phyloP scores from a whole-genome alignment of 1,140 invertebrate species.

The Ips typographus region DNA sequence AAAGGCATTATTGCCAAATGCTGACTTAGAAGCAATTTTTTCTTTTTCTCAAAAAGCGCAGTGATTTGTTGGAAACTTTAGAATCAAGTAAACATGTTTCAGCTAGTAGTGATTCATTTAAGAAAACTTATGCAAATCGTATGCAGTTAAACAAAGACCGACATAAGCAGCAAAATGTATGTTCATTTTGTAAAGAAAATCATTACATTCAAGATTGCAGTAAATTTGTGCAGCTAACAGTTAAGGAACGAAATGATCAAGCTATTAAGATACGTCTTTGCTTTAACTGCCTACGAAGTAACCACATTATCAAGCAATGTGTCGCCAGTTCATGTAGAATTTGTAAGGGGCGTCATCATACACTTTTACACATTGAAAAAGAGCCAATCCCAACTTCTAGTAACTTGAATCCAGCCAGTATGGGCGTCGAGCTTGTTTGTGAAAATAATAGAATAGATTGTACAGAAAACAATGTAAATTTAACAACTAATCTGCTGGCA shows the following conservation, averaged over 20 bases:
- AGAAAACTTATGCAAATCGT: no score
- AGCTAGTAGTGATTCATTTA: no score
- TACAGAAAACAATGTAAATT: background rate
- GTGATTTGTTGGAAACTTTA: slow-evolving; percentile 19
- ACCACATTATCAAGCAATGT: background rate
- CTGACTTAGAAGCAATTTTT: slow-evolving; percentile 14
- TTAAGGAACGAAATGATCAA: background rate
- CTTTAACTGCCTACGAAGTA: background rate
- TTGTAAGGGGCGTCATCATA: slow-evolving; percentile 2
- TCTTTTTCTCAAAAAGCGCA: slow-evolving; percentile 3
- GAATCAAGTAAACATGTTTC: background rate
- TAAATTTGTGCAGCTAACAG: background rate
- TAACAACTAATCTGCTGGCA: background rate
- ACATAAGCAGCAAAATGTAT: background rate
- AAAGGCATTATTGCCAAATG: background rate
- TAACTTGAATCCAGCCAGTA: no score
- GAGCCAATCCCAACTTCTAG: background rate
- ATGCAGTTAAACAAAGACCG: no score
- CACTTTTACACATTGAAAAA: background rate
- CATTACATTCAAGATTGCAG: background rate
- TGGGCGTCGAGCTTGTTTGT: no score
- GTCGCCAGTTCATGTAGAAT: background rate
- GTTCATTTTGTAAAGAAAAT: slow-evolving; percentile 4
- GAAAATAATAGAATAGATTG: no score
- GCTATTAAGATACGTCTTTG: background rate